A percentile compares a stretch with the other conserved stretches of the same genome.
Conservation (phyloP, 2,888 invertebrate species). For the Anthophora plumipes region DNA sequence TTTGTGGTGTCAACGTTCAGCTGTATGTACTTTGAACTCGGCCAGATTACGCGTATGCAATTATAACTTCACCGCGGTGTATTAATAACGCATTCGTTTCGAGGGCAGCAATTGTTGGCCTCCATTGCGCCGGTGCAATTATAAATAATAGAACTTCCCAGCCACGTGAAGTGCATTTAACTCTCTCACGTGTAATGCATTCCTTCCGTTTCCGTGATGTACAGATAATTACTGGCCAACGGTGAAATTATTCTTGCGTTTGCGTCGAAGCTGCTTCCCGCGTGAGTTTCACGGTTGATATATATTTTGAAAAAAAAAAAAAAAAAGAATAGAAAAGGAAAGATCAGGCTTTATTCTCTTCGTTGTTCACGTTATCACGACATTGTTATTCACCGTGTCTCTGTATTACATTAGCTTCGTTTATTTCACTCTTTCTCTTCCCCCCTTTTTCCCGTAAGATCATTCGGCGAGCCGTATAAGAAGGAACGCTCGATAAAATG, state of each 20-base stretch:
- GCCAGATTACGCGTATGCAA: background rate
- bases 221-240: conserved; percentile 50
- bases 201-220: conserved; percentile 61
- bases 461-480: too few relatives aligned
- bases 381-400: too few relatives aligned
- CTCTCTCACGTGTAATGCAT: conserved; percentile 63
- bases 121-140: conserved; percentile 40
- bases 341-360: background rate
- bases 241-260: conserved; percentile 36
- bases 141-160: conserved; percentile 66
- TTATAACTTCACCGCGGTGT: conserved; percentile 22
- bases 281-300: background rate
- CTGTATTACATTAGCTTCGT: too few relatives aligned
- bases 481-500: conserved; percentile 18
- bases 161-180: conserved; percentile 48
- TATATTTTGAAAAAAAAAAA: background rate
- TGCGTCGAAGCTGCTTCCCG: background rate
- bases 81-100: conserved; percentile 51
- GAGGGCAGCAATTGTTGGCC: conserved; percentile 29
- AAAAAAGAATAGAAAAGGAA: background rate
- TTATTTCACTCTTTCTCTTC: too few relatives aligned
- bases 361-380: background rate
- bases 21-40: background rate
- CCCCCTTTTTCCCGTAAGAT: too few relatives aligned
- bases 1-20: conserved; percentile 9